Evolutionary conservation across 1,140 invertebrate species (phyloP).

Genomic region (Eubasilissa regina): DNA sequence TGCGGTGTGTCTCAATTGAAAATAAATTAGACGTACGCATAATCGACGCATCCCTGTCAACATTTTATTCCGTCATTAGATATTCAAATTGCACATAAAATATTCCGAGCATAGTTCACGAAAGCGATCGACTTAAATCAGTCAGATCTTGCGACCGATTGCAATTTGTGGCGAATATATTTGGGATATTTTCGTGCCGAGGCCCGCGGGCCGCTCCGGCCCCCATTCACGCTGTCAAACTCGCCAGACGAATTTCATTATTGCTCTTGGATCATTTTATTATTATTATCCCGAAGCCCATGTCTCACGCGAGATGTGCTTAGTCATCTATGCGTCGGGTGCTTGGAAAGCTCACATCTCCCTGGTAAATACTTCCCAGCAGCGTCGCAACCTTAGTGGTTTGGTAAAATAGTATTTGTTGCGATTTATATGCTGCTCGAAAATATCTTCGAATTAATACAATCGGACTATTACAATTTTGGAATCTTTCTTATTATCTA

Average conservation of each 20-base stretch:
- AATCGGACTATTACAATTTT: no score
- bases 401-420: no score
- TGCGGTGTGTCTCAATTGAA: neutral
- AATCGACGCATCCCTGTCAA: constrained; percentile 6
- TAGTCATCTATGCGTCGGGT: constrained; percentile 33
- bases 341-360: neutral
- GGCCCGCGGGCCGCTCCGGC: constrained; percentile 16
- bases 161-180: constrained; percentile 40
- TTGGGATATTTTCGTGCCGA: constrained; percentile 39
- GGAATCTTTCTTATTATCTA: no score
- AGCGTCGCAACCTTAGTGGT: neutral
- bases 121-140: constrained; percentile 40
- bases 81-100: constrained; percentile 29
- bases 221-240: constrained; percentile 21
- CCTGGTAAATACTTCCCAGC: constrained; percentile 2
- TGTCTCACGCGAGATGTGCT: constrained; percentile 38
- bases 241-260: constrained; percentile 25
- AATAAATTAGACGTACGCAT: constrained; percentile 26
- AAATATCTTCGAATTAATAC: no score
- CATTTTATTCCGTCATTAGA: constrained; percentile 22
- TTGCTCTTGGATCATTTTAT: constrained; percentile 23
- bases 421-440: no score
- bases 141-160: constrained; percentile 21
- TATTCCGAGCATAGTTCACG: constrained; percentile 34
- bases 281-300: constrained; percentile 7